Evolutionary conservation across 1,140 invertebrate genomes (phyloP).

Genomic region (Drosophila athabasca): DNA sequence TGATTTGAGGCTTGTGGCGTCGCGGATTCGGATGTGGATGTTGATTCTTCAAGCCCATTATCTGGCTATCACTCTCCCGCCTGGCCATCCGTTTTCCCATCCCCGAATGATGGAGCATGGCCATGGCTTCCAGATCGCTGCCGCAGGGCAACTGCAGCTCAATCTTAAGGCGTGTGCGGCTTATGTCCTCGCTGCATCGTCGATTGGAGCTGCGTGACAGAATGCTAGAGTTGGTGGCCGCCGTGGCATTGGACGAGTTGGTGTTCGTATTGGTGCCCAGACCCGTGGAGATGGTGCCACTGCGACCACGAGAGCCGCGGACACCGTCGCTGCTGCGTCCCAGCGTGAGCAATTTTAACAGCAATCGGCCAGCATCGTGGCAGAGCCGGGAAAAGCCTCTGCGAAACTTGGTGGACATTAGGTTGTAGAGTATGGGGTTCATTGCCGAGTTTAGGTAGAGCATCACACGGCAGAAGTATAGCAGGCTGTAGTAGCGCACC

Average conservation of each 20-base stretch:
- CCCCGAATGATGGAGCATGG: slow-evolving; percentile 67
- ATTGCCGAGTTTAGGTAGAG: slow-evolving; percentile 94
- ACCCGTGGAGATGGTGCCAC: slow-evolving; percentile 59
- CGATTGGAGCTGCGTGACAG: slow-evolving; percentile 76
- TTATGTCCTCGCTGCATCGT: slow-evolving; percentile 69
- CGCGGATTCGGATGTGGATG: slow-evolving; percentile 28
- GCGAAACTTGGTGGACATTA: slow-evolving; percentile 96
- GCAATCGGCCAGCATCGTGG: slow-evolving; percentile 74
- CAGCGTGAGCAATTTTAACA: slow-evolving; percentile 61
- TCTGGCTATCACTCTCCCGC: slow-evolving; percentile 55
- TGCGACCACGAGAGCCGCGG: slow-evolving; percentile 43
- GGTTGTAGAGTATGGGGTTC: slow-evolving; percentile 95
- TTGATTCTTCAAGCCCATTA: slow-evolving; percentile 28
- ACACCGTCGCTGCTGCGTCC: slow-evolving; percentile 31
- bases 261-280: slow-evolving; percentile 67
- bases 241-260: slow-evolving; percentile 63
- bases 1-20: slow-evolving; percentile 67
- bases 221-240: slow-evolving; percentile 72
- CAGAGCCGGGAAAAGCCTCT: slow-evolving; percentile 90
- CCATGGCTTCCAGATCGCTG: slow-evolving; percentile 70
- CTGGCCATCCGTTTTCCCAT: slow-evolving; percentile 22
- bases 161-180: slow-evolving; percentile 70
- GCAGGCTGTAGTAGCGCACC: slow-evolving; percentile 92
- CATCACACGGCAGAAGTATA: slow-evolving; percentile 94
- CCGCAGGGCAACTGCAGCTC: slow-evolving; percentile 74